Evolutionary conservation across 2,113 vertebrate genomes (phyloP).

Genomic region (Porphyrio hochstetteri): DNA sequence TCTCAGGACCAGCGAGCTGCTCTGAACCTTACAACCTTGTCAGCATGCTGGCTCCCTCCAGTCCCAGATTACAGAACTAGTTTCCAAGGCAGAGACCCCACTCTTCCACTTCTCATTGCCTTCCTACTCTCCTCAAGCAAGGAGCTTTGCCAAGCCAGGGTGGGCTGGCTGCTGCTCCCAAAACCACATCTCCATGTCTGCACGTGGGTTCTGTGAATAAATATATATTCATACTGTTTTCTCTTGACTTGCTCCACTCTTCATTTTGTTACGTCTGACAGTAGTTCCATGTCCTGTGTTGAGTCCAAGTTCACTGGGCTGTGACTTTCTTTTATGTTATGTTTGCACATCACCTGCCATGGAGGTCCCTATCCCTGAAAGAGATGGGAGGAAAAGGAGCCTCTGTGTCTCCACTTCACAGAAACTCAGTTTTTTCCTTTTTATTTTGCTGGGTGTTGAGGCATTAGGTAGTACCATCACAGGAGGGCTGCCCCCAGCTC

Average conservation of each 20-base stretch:
- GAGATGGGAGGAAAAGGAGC: not conserved
- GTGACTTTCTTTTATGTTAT: not conserved
- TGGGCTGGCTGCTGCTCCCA: not conserved
- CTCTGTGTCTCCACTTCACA: not conserved
- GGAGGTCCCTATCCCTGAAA: not conserved
- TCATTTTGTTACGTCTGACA: not conserved
- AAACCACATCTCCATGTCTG: not conserved
- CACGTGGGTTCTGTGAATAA: not conserved
- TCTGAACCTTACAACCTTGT: fast-evolving
- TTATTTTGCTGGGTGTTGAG: not conserved
- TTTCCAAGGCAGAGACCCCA: not conserved
- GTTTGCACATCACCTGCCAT: too few species aligned
- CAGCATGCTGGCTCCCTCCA: not conserved
- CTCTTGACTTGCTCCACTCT: not conserved
- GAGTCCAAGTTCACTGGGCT: not conserved
- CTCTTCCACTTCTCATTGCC: not conserved
- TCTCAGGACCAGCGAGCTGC: not conserved
- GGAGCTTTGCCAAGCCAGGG: not conserved
- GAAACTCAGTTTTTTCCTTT: not conserved
- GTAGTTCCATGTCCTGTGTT: not conserved
- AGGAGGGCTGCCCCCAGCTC: not conserved
- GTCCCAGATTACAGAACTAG: not conserved
- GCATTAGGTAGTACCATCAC: not conserved
- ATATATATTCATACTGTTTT: not conserved
- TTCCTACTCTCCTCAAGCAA: not conserved